Evolutionary conservation across 2,888 invertebrate species (phyloP).

Genomic region (Aphidoletes aphidimyza): DNA sequence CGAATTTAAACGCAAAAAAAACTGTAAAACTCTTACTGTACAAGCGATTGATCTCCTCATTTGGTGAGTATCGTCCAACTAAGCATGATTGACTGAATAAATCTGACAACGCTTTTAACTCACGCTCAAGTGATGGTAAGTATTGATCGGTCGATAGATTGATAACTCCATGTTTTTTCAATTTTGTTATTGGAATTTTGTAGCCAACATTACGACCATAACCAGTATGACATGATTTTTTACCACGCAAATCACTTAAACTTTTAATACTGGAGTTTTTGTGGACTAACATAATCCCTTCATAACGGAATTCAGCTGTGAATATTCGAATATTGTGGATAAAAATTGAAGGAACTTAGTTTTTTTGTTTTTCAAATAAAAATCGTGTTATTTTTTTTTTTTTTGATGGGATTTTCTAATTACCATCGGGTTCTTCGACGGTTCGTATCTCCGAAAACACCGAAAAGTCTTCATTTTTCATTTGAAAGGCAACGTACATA

Average conservation of each 20-base stretch:
- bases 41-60: slow-evolving; percentile 75
- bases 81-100: slow-evolving; percentile 87
- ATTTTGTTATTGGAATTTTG: slow-evolving; percentile 81
- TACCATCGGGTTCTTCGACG: slow-evolving; percentile 79
- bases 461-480: slow-evolving; percentile 78
- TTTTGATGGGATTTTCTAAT: slow-evolving; percentile 57
- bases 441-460: slow-evolving; percentile 82
- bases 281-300: slow-evolving; percentile 83
- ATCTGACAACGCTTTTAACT: slow-evolving; percentile 80
- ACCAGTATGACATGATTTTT: slow-evolving; percentile 88
- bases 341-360: slow-evolving; percentile 58
- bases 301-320: slow-evolving; percentile 82
- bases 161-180: slow-evolving; percentile 74
- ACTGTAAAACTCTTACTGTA: slow-evolving; percentile 70
- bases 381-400: slow-evolving; percentile 11
- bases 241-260: slow-evolving; percentile 76
- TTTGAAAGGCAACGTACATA: slow-evolving; percentile 83
- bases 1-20: not conserved
- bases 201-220: slow-evolving; percentile 89
- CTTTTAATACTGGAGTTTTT: slow-evolving; percentile 77
- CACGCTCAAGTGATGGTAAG: slow-evolving; percentile 74
- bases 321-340: slow-evolving; percentile 56
- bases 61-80: slow-evolving; percentile 85
- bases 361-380: not conserved
- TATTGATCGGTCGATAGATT: slow-evolving; percentile 64